These are phyloP conservation scores for Petaurus breviceps DNA, from an alignment of 2,113 vertebrate species.

Conservation along the genomic window DNA sequence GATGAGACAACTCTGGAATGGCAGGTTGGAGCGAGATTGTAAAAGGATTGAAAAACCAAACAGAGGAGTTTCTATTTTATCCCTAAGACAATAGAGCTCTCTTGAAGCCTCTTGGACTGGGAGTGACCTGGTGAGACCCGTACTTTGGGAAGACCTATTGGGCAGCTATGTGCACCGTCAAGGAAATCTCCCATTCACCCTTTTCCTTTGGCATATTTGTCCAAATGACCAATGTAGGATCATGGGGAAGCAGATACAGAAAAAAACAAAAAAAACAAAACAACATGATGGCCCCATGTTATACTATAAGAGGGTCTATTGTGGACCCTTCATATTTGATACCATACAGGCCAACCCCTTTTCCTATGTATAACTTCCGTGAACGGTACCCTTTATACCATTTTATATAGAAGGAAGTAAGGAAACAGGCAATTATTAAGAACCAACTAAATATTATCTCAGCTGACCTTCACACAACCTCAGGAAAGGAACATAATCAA, in stretches of 20 bases:
- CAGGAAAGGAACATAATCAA: background rate
- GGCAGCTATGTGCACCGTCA: background rate
- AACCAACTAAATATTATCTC: background rate
- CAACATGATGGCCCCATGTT: background rate
- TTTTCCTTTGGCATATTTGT: background rate
- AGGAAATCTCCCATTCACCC: background rate
- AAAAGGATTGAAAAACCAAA: background rate
- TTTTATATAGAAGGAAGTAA: background rate
- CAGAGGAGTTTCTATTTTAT: background rate
- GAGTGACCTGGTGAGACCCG: background rate
- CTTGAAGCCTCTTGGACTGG: background rate
- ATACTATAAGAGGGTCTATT: background rate
- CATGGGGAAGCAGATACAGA: background rate
- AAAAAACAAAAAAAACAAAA: background rate
- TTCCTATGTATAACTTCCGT: background rate
- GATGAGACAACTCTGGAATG: background rate
- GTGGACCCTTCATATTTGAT: background rate
- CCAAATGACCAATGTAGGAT: background rate
- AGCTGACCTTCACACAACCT: background rate
- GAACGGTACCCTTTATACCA: background rate
- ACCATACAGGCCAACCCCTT: background rate
- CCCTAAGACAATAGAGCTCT: too few relatives aligned
- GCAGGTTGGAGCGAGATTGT: background rate
- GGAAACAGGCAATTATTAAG: background rate
- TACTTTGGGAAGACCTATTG: too few relatives aligned